Conservation (phyloP, 2,113 vertebrate species). For the Ursus arctos region DNA sequence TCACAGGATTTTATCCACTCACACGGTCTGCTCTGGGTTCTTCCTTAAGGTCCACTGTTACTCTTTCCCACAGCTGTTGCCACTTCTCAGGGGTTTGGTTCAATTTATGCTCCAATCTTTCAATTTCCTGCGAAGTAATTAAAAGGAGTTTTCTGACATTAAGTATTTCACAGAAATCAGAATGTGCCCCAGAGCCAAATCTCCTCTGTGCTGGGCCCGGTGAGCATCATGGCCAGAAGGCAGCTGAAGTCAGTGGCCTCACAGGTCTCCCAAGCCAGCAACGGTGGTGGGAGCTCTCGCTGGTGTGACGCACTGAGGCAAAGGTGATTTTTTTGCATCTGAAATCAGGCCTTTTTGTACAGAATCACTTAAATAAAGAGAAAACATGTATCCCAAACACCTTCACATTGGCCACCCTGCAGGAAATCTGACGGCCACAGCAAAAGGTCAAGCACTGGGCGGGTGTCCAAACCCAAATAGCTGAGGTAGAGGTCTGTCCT, state of each 20-base stretch:
- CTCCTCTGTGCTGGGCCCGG: constrained; percentile 48
- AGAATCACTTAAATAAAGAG: not conserved
- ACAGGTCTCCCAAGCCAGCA: not conserved
- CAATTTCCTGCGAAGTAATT: constrained; percentile 93
- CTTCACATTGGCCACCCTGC: not conserved
- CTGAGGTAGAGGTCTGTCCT: constrained; percentile 39
- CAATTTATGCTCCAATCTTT: constrained; percentile 94
- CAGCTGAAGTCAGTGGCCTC: constrained; percentile 75
- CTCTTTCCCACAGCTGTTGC: constrained; percentile 95
- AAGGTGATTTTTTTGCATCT: not conserved
- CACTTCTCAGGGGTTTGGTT: constrained; percentile 95
- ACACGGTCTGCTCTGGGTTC: constrained; percentile 94
- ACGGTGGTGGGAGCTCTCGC: accelerated
- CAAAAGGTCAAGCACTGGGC: constrained; percentile 29
- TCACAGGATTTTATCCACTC: constrained; percentile 76
- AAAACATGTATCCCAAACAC: constrained; percentile 36
- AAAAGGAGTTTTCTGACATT: constrained; percentile 67
- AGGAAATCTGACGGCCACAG: constrained; percentile 54
- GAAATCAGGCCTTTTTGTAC: not conserved
- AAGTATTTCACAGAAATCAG: constrained; percentile 44
- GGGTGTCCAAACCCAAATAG: not conserved
- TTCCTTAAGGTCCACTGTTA: constrained; percentile 93
- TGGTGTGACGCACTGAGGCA: not conserved
- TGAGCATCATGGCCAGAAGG: constrained; percentile 55
- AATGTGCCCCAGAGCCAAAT: constrained; percentile 59